phyloP scores from a whole-genome alignment of 2,888 invertebrate species.

The Tyria jacobaeae region DNA sequence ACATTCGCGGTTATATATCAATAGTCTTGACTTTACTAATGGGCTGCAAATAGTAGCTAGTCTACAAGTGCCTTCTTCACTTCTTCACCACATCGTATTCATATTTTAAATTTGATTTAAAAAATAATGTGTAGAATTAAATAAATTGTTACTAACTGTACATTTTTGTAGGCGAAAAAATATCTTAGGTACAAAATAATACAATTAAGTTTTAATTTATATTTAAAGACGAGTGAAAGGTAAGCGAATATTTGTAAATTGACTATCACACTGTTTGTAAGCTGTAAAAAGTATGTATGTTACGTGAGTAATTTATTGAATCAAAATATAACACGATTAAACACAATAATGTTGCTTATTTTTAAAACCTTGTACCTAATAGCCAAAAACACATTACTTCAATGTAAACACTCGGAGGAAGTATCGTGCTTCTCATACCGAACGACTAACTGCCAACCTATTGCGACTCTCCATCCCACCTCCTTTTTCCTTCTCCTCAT shows the following conservation, averaged over 20 bases:
- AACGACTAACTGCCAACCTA: too few relatives aligned
- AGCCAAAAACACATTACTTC: not conserved
- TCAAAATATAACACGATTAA: constrained; percentile 84
- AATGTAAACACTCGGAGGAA: not conserved
- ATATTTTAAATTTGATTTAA: constrained; percentile 40
- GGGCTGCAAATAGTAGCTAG: not conserved
- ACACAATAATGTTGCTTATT: constrained; percentile 52
- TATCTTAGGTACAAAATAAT: constrained; percentile 81
- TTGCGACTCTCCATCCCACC: not conserved
- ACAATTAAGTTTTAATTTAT: constrained; percentile 75
- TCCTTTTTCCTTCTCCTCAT: not conserved
- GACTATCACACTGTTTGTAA: constrained; percentile 74
- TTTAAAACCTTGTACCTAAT: not conserved
- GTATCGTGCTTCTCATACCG: not conserved
- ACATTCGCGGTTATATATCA: too few relatives aligned
- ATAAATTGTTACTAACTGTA: constrained; percentile 54
- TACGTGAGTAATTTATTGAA: constrained; percentile 85
- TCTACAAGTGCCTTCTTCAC: constrained; percentile 3
- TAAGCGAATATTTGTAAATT: constrained; percentile 80
- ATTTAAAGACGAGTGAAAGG: constrained; percentile 64
- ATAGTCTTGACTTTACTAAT: too few relatives aligned
- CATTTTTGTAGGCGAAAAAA: constrained; percentile 64
- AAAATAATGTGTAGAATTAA: constrained; percentile 44
- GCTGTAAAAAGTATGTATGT: constrained; percentile 80
- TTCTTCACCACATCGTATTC: constrained; percentile 19